Conservation (phyloP, 2,888 invertebrate species). For the Spodoptera exigua region DNA sequence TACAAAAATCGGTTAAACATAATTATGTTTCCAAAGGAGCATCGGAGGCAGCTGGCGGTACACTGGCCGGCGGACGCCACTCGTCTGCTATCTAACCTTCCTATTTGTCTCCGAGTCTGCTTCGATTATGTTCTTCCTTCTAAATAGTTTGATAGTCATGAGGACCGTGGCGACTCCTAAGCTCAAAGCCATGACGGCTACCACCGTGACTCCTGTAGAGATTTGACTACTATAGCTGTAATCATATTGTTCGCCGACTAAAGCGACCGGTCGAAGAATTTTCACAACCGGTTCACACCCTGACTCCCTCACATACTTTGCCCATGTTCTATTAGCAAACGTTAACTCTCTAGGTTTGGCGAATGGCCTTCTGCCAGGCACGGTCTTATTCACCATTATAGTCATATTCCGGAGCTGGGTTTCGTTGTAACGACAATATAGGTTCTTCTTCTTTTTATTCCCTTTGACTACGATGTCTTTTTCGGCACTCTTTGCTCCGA, state of each 20-base stretch:
- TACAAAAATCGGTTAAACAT: slow-evolving; percentile 53
- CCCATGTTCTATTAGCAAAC: slow-evolving; percentile 91
- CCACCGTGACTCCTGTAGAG: slow-evolving; percentile 73
- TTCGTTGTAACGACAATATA: slow-evolving; percentile 91
- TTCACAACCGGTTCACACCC: slow-evolving; percentile 89
- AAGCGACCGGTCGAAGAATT: slow-evolving; percentile 82
- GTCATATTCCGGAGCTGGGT: slow-evolving; percentile 87
- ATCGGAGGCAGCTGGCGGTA: slow-evolving; percentile 1
- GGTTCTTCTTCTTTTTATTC: slow-evolving; percentile 90
- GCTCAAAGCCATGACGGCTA: slow-evolving; percentile 75
- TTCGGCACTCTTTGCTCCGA: slow-evolving; percentile 91
- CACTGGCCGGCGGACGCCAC: slow-evolving; percentile 39
- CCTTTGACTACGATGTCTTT: slow-evolving; percentile 91
- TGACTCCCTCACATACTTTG: slow-evolving; percentile 92
- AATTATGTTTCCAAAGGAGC: slow-evolving; percentile 24
- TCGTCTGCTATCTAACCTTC: slow-evolving; percentile 75
- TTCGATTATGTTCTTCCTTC: slow-evolving; percentile 61
- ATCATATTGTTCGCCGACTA: slow-evolving; percentile 70
- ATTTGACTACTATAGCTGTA: slow-evolving; percentile 54
- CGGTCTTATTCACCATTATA: slow-evolving; percentile 83
- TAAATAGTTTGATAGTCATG: slow-evolving; percentile 78
- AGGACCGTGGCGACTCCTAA: slow-evolving; percentile 75
- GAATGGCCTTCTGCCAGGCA: slow-evolving; percentile 88
- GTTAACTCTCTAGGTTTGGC: slow-evolving; percentile 89
- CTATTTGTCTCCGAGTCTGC: slow-evolving; percentile 74